Evolutionary conservation across 2,888 invertebrate species (phyloP), one percentile per base, ranked within the genome.

Genomic region (Andrena chrysosceles): DNA sequence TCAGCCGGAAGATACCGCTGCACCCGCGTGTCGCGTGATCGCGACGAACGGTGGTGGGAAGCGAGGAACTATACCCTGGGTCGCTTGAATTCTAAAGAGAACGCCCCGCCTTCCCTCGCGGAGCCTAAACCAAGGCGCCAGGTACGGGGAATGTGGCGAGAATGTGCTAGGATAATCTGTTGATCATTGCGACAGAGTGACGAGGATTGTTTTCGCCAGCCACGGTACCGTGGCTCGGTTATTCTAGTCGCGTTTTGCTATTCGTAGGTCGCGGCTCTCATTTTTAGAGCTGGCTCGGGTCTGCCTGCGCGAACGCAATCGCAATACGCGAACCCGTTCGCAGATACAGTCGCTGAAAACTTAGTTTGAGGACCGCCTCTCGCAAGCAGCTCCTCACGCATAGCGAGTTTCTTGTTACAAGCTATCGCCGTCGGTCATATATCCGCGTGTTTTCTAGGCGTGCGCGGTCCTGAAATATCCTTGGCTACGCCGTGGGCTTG

Each of bases 171-270:
- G 16, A 48, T 13, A 26, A 59, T 3, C 2, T 26, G 35, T 20
- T 33, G 54, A 48, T 76, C 31, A 13, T 33, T 33, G n/a, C 35
- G 7, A 52, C 59, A 7, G 16, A 23, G 13, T 59, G 16, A 16
- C 35, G 48, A 6, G 31, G 33, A 7, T 20, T 59, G 70, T 81
- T 69, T 74, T 64, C 23, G 78, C 49, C n/a, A 56, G 31, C 31
- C 23, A 31, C 31, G 31, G 52, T 63, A 42, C 54, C 66, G 52
- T 63, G 66, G 66, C 33, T 33, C 20, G 79, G 78, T 56, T 88
- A 89, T 88, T 89, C 78, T 75, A 71, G 71, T 76, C 69, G 49
- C 60, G 60, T 77, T 69, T 81, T 80, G 66, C 89, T 91, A 92
- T 91, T 91, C 85, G 85, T 78, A 89, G 88, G 23, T 84, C 72